These are phyloP conservation scores for Moxostoma hubbsi DNA, from an alignment of 2,797 vertebrate species.

Conservation along the genomic window DNA sequence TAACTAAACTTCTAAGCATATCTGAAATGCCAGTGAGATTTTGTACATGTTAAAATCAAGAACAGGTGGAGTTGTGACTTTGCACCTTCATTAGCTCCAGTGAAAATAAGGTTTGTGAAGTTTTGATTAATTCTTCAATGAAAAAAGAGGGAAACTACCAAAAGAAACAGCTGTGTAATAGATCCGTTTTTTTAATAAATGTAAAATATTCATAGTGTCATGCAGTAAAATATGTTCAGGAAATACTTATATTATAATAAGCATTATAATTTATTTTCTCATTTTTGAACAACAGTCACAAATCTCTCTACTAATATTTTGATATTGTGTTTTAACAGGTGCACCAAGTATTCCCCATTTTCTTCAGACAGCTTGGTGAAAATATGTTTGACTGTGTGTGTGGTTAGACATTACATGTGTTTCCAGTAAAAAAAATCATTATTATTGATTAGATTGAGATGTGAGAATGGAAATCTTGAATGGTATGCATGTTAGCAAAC, in stretches of 20 bases:
- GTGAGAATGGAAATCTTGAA: constrained; percentile 48
- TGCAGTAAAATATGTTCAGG: constrained; percentile 88
- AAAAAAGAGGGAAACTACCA: not conserved
- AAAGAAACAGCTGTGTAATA: constrained; percentile 40
- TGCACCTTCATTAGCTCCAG: constrained; percentile 9
- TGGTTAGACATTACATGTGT: constrained; percentile 65
- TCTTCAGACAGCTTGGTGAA: constrained; percentile 80
- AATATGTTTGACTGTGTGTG: constrained; percentile 76
- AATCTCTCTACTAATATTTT: constrained; percentile 82
- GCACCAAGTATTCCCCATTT: constrained; percentile 83
- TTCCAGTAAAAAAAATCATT: constrained; percentile 71
- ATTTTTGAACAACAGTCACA: constrained; percentile 82
- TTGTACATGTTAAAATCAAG: not conserved
- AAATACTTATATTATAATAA: constrained; percentile 78
- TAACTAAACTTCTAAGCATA: not conserved
- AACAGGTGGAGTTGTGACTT: constrained; percentile 15
- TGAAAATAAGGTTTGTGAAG: not conserved
- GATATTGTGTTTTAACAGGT: constrained; percentile 91
- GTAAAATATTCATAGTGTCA: constrained; percentile 86
- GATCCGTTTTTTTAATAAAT: constrained; percentile 73
- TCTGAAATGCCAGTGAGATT: too few relatives aligned
- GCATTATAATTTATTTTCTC: constrained; percentile 84
- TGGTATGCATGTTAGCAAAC: constrained; percentile 17
- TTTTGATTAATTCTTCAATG: constrained; percentile 18
- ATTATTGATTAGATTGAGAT: constrained; percentile 56